Evolutionary conservation across 2,888 invertebrate genomes (phyloP).

Genomic region (Metellina segmentata): DNA sequence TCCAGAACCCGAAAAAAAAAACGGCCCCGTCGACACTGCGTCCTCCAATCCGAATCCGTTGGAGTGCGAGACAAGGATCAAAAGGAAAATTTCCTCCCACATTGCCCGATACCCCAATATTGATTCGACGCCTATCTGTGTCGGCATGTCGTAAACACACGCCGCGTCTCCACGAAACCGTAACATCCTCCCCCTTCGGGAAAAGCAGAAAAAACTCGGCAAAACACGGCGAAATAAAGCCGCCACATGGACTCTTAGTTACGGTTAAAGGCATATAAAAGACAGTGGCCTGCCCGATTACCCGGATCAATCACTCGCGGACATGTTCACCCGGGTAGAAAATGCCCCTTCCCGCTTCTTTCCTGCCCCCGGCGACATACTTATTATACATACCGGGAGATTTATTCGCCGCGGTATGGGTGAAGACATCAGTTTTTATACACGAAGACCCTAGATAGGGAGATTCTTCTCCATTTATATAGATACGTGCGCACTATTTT

Average conservation of each 20-base stretch:
- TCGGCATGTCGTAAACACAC: constrained; percentile 7
- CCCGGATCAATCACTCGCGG: constrained; percentile 51
- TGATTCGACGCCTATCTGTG: constrained; percentile 37
- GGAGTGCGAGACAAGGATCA: too few species aligned
- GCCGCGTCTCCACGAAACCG: too few species aligned
- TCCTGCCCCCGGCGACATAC: background rate
- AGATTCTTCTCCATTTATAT: too few species aligned
- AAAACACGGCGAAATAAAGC: background rate
- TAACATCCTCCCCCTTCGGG: background rate
- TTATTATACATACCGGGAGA: constrained; percentile 47
- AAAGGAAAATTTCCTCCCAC: background rate
- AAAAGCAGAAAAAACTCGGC: background rate
- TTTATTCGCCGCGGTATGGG: constrained; percentile 31
- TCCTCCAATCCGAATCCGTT: too few species aligned
- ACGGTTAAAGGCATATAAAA: constrained; percentile 5
- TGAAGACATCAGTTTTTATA: background rate
- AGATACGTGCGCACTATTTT: too few species aligned
- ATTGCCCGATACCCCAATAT: background rate
- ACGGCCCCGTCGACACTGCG: too few species aligned
- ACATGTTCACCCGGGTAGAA: constrained; percentile 45
- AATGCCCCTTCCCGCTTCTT: background rate
- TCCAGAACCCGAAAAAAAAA: too few species aligned
- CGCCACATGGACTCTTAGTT: background rate
- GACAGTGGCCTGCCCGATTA: constrained; percentile 45
- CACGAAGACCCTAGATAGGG: too few species aligned